Percentiles rank a stretch among this genome's conserved stretches.
phyloP scores from a whole-genome alignment of 2,888 invertebrate genomes.

The Philhelius pedissequus region DNA sequence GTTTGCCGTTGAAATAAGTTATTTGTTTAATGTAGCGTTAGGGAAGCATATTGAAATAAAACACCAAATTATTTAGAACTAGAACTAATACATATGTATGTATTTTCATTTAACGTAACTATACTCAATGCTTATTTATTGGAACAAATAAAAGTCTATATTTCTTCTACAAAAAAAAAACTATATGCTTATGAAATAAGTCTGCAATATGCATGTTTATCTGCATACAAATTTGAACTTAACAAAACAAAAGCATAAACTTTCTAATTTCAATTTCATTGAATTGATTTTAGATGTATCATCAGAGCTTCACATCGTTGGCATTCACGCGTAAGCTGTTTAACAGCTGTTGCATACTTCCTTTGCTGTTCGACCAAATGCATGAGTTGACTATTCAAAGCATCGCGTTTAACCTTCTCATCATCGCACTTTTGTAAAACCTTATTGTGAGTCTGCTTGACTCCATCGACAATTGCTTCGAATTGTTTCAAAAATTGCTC shows the following conservation, averaged over 20 bases:
- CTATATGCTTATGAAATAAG: not conserved
- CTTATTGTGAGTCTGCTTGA: constrained; percentile 91
- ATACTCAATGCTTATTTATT: not conserved
- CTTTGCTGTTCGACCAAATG: constrained; percentile 85
- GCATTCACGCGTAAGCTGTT: constrained; percentile 87
- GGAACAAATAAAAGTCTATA: not conserved
- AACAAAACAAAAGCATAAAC: not conserved
- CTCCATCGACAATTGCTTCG: constrained; percentile 92
- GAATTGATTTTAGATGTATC: constrained; percentile 77
- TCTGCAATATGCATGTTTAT: not conserved
- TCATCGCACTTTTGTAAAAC: constrained; percentile 83
- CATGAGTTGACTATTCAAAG: constrained; percentile 82
- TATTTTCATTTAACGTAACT: not conserved
- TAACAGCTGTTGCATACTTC: constrained; percentile 87
- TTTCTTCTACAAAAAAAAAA: not conserved
- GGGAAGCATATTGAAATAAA: not conserved
- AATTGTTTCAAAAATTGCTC: constrained; percentile 95
- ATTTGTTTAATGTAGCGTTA: too few species aligned
- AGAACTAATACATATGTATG: not conserved
- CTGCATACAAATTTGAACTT: not conserved
- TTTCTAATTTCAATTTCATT: constrained; percentile 60
- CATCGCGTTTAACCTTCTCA: constrained; percentile 85
- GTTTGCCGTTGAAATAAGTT: too few species aligned
- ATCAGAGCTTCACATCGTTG: constrained; percentile 83
- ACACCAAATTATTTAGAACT: not conserved